These are phyloP conservation scores for Cossypha heuglini DNA, from an alignment of 2,797 vertebrate species.

Conservation along the genomic window DNA sequence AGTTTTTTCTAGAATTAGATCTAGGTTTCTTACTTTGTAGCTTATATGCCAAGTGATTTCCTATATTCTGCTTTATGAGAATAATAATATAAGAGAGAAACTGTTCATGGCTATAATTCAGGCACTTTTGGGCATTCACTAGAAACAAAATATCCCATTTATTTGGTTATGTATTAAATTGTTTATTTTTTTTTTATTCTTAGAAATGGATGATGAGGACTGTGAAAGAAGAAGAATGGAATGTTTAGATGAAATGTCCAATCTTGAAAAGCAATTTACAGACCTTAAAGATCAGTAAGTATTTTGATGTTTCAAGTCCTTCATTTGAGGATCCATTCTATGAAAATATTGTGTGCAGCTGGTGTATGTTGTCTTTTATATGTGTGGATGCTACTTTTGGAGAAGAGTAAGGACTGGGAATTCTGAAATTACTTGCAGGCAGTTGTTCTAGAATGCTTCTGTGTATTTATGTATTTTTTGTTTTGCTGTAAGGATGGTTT, in stretches of 20 bases:
- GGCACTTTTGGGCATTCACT: not conserved
- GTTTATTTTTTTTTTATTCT: not conserved
- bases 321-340: not conserved
- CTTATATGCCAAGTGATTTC: not conserved
- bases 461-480: not conserved
- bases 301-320: not conserved
- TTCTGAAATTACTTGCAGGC: not conserved
- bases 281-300: constrained; percentile 99
- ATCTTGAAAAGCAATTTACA: constrained; percentile 98
- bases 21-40: not conserved
- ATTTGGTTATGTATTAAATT: not conserved
- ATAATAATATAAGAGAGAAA: not conserved
- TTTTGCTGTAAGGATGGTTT: not conserved
- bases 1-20: not conserved
- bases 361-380: not conserved
- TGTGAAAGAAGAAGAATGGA: constrained; percentile 98
- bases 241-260: constrained; percentile 98
- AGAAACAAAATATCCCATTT: not conserved
- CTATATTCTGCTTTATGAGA: not conserved
- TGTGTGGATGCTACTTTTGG: not conserved
- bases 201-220: constrained; percentile 99
- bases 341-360: not conserved
- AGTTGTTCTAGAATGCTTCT: not conserved
- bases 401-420: not conserved
- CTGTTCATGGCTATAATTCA: not conserved